Base-by-base conservation (phyloP, 2,797 vertebrate species). In the Artibeus lituratus region DNA sequence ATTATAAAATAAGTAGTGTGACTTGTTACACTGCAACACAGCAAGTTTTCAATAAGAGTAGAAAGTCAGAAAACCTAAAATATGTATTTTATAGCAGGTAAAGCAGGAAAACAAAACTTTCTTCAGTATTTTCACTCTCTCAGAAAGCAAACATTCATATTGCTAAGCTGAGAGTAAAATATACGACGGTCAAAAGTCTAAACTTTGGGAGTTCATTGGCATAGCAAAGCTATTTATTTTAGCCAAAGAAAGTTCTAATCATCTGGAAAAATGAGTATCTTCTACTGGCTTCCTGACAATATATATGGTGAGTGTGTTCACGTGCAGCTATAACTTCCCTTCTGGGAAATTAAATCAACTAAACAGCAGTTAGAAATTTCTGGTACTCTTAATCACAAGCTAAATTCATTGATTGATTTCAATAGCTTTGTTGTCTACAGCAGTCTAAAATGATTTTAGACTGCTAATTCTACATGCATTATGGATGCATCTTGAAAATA, bases 71-170 rank as follows among this genome's bases (percentile, higher is more conserved):
- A 86, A 92, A 80, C 39, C 72, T 84, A 74, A 92, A 87, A 32
- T 57, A 93, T 92, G 29, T 29, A 24, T 32, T 91, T 95, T 86
- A 92, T 51, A 94, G 29, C 42, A 73, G 14, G n/a, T 85, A 87
- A 88, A 94, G 26, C 24, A 81, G 22, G 16, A 62, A 51, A 91
- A 84, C 11, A 32, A 76, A 81, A 42, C 4, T 69, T 37, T 74
- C 44, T 42, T 67, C 47, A 29, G 24, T 22, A 62, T 84, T 83
- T 78, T 87, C 32, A 88, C 19, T 83, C 81, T 95, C 83, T 73
- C 22, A 96, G 0, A 15, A 96, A 95, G 10, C n/a, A 89, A 94
- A 94, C 14, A 94, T 94, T 93, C 97, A 97, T 94, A 51, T 3
- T 95, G 77, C 44, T 12, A 87, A 42, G 29, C 74, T 96, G 57